Percentiles rank a stretch among this genome's conserved stretches.
Conservation (phyloP, 2,113 vertebrate species). For the Excalfactoria chinensis region DNA sequence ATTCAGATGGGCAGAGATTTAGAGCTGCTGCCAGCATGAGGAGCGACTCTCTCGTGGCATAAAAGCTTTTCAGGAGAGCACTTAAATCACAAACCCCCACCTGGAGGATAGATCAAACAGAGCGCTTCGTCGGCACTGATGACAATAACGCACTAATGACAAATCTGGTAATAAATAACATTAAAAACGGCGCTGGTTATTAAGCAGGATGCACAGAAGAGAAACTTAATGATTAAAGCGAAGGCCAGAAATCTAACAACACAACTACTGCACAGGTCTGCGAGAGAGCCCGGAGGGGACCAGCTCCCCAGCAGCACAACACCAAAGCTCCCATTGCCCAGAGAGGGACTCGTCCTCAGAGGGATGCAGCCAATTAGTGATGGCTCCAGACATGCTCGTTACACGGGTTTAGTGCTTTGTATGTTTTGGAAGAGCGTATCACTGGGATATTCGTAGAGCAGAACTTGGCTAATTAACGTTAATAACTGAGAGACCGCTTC, state of each 20-base stretch:
- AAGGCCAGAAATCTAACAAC: not conserved
- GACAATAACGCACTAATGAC: not conserved
- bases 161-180: not conserved
- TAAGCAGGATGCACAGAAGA: not conserved
- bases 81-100: not conserved
- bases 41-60: not conserved
- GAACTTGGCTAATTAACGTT: not conserved
- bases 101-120: not conserved
- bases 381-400: not conserved
- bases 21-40: not conserved
- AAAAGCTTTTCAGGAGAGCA: not conserved
- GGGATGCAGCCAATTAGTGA: conserved; percentile 12
- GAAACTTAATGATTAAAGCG: not conserved
- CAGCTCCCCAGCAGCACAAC: not conserved
- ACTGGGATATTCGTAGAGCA: not conserved
- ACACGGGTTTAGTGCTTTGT: not conserved
- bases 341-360: not conserved
- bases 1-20: not conserved
- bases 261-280: not conserved
- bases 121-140: not conserved
- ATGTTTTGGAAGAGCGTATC: not conserved
- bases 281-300: fast-evolving
- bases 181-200: not conserved
- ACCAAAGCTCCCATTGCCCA: not conserved
- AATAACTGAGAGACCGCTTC: not conserved